A percentile compares a stretch with the other conserved stretches of the same genome.
Evolutionary conservation across 1,140 invertebrate genomes (phyloP).

Genomic region (Megalonaias nervosa): DNA sequence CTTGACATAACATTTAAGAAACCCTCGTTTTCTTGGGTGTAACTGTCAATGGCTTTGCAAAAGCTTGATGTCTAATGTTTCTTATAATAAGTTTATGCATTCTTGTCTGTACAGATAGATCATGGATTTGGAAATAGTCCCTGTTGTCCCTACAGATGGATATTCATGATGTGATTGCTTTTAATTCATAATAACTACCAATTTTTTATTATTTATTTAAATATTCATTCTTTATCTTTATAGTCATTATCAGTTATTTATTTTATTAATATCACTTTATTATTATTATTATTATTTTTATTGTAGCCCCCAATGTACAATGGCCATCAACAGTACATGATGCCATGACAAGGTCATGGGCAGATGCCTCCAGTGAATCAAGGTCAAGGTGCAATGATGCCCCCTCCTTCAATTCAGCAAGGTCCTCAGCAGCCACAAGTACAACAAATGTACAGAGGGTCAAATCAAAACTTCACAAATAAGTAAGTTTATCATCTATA

Average conservation of each 20-base stretch:
- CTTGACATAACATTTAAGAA: no score
- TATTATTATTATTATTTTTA: slow-evolving; percentile 5
- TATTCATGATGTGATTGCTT: neutral
- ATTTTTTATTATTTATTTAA: slow-evolving; percentile 18
- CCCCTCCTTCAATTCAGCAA: slow-evolving; percentile 34
- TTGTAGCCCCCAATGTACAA: slow-evolving; percentile 28
- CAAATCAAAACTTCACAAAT: no score
- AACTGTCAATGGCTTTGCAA: no score
- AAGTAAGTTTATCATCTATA: no score
- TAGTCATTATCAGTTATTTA: neutral
- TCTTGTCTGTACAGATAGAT: no score
- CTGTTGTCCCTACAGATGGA: no score
- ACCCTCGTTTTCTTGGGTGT: no score
- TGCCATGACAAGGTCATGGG: slow-evolving; percentile 29
- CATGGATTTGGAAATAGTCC: no score
- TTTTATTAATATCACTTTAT: neutral
- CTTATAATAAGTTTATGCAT: no score
- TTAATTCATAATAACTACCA: neutral
- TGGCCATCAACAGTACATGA: slow-evolving; percentile 21
- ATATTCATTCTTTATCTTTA: slow-evolving; percentile 3
- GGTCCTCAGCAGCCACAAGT: slow-evolving; percentile 27
- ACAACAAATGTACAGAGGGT: neutral
- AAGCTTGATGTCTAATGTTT: no score
- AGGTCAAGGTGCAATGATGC: slow-evolving; percentile 20
- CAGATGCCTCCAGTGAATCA: slow-evolving; percentile 34